Base-by-base conservation (phyloP, 2,888 invertebrate species). In the Athrips mouffetella region DNA sequence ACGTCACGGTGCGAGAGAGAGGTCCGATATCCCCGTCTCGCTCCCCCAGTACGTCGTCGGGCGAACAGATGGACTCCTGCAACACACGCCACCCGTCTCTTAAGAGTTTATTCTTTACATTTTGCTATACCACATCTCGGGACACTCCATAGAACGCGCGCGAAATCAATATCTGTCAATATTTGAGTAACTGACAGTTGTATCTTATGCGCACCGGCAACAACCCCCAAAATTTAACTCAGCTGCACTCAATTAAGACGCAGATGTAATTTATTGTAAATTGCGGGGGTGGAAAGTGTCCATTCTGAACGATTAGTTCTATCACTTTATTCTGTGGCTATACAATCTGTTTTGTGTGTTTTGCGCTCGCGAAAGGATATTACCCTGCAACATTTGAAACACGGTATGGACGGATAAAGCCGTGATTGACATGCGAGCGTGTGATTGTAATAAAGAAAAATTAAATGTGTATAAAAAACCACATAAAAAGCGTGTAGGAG, bases 41-140 rank as follows among this genome's bases (percentile, higher is more conserved):
- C 58, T 67, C 73, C 58, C 65, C 84, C 80, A 90, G 85, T 75
- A 91, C 78, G 75, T 91, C 91, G 73, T 88, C 89, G 80, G 91
- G 86, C 86, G 89, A 89, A 85, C 91, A 91, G 84, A 91, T 83
- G 84, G 83, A 87, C 87, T 91, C 91, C 91, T 91, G 91, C 91
- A 91, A 91, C 91, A 91, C 89, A 89, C 89, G 89, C 89, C 89
- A 89, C 83, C 80, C 82, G 66, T 72, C 76, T 74, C 76, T 80
- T 80, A 78, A 16, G 13, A 10, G 10, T 27, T 27, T 27, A 10
- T 27, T 10, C 29, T 29, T 29, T 11, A 29, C 11, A n/a, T 11
- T n/a, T 3, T 11, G 29, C n/a, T 2, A n/a, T 2, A 29, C 29
- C n/a, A 2, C 2, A 29, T 29, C 29, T 11, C 29, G n/a, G 29